Evolutionary conservation across 2,113 vertebrate genomes (phyloP).

Genomic region (Podarcis cretensis): DNA sequence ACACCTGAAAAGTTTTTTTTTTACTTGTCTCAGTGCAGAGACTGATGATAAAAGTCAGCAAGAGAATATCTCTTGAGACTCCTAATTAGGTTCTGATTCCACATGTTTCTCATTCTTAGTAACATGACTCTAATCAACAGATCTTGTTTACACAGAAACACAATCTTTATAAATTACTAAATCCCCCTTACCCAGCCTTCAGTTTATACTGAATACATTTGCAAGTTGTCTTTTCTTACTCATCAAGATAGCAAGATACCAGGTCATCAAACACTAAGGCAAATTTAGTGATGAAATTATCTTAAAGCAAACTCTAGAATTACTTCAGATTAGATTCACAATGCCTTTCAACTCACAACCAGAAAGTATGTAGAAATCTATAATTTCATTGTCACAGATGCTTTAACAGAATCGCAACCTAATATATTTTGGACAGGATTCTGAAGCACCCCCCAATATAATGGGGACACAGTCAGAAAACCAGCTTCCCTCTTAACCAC

Average conservation of each 20-base stretch:
- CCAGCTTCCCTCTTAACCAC: background rate
- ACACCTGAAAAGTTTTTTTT: constrained; percentile 46
- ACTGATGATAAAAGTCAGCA: constrained; percentile 25
- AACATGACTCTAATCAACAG: constrained; percentile 60
- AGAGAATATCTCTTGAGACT: constrained; percentile 42
- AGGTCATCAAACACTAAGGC: constrained; percentile 4
- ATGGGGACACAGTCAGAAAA: background rate
- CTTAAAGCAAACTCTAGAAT: too few species aligned
- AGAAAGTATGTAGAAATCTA: too few species aligned
- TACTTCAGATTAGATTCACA: too few species aligned
- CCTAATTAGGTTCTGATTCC: constrained; percentile 48
- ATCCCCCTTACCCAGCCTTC: constrained; percentile 31
- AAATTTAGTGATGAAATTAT: too few species aligned
- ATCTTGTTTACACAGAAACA: constrained; percentile 57
- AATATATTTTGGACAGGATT: too few species aligned
- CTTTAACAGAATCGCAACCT: too few species aligned
- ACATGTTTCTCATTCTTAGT: constrained; percentile 32
- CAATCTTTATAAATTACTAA: constrained; percentile 46
- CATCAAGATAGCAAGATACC: constrained; percentile 29
- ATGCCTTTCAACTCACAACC: too few species aligned
- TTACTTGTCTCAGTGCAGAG: constrained; percentile 46
- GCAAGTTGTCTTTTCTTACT: constrained; percentile 5
- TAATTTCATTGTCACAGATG: too few species aligned
- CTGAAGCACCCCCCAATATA: too few species aligned
- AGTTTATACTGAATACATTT: background rate